phyloP scores from a whole-genome alignment of 2,113 vertebrate species.

The Setophaga kirtlandii region DNA sequence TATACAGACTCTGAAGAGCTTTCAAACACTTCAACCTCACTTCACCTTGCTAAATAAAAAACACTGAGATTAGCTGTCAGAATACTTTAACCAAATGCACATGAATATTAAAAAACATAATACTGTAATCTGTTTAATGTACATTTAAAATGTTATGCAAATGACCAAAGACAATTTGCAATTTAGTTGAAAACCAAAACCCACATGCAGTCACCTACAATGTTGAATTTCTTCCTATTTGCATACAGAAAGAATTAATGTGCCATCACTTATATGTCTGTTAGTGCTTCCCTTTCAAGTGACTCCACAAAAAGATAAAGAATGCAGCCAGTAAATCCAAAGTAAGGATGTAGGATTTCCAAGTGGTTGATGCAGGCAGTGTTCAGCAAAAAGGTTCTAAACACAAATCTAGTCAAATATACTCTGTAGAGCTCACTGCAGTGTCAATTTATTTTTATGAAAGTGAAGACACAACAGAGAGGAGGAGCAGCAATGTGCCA shows the following conservation, averaged over 20 bases:
- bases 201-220: background rate
- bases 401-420: background rate
- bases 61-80: conserved; percentile 33
- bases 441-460: background rate
- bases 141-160: conserved; percentile 12
- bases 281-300: background rate
- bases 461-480: background rate
- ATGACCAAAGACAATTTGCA: background rate
- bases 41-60: conserved; percentile 92
- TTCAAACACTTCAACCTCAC: conserved; percentile 98
- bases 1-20: conserved; percentile 97
- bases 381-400: background rate
- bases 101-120: conserved; percentile 22
- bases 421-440: background rate
- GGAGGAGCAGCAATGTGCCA: background rate
- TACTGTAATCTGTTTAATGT: conserved; percentile 10
- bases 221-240: background rate
- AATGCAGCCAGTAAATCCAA: background rate
- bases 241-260: background rate
- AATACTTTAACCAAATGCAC: conserved; percentile 1
- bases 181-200: background rate
- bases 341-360: background rate
- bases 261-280: background rate
- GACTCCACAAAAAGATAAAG: background rate
- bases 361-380: background rate